Base-by-base conservation (phyloP, 2,113 vertebrate species). In the Nestor notabilis region DNA sequence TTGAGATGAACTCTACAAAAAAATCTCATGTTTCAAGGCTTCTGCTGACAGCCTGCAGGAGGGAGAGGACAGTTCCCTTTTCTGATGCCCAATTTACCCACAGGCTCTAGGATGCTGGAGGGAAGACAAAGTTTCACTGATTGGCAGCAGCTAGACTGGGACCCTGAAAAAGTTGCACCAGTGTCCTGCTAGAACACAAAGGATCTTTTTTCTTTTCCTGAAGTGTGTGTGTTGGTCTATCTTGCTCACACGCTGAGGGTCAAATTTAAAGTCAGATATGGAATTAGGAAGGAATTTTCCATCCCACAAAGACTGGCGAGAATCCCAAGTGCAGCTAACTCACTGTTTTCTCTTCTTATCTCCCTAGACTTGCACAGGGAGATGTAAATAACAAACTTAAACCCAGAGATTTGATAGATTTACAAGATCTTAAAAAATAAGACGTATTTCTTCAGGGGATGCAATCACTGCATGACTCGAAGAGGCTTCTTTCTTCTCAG, bases 271-370 rank as follows among this genome's bases (percentile, higher is more conserved):
- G 96, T 97, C 96, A 97, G 94, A 96, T 97, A 96, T 96, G 96
- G 96, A 97, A 97, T 96, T 97, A 96, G 93, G 91, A 96, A 97
- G 95, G 96, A 97, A 97, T 97, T 97, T 97, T 97, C 96, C 96
- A 96, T 95, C 96, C 35, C 89, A 94, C 84, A 5, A 96, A 96
- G 90, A 90, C 86, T 97, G 96, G 96, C 97, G 25, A 94, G 90
- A 92, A 96, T 96, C 95, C 97, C 95, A 95, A 97, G 56, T 24
- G 86, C 92, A 91, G 71, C 94, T 92, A 96, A 82, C 72, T 89
- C 70, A 49, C 69, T 97, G 83, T 92, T 96, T 95, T 96, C 90
- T 92, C 91, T 95, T 90, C 47, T 93, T 76, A 84, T 82, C 86
- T 96, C 69, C 74, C 69, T 76, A 90, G 76, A 79, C 64, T 90